Conservation (phyloP, 2,113 vertebrate genomes). For the Xiphias gladius region DNA sequence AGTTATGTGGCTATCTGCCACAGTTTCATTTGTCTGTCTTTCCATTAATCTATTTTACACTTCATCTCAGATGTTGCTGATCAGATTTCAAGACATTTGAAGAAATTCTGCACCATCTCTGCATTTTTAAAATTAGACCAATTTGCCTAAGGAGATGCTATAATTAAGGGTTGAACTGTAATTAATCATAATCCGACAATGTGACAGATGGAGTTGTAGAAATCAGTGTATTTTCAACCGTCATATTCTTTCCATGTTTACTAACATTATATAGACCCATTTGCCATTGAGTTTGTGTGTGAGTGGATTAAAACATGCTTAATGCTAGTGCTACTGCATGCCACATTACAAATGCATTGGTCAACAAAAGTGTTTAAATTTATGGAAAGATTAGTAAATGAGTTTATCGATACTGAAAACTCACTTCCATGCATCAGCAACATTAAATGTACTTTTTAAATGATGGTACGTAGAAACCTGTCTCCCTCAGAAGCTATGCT, state of each 20-base stretch:
- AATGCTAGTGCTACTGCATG: neutral
- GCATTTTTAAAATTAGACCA: constrained; percentile 27
- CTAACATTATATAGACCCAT: constrained; percentile 2
- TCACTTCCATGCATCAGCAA: neutral
- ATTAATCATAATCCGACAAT: constrained; percentile 27
- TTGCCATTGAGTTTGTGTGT: neutral
- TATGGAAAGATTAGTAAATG: neutral
- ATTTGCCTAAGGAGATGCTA: constrained; percentile 12
- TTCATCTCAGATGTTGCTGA: constrained; percentile 3
- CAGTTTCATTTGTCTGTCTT: neutral
- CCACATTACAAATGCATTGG: neutral
- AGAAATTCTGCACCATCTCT: constrained; percentile 17
- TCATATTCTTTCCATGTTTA: constrained; percentile 36
- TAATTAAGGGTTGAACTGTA: constrained; percentile 24
- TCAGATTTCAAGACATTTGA: constrained; percentile 3
- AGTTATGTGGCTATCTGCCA: neutral
- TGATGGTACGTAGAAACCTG: neutral
- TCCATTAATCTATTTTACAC: neutral
- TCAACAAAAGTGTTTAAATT: neutral
- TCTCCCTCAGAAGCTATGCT: neutral
- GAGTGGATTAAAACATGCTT: neutral
- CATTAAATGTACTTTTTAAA: neutral
- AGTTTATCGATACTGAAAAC: neutral
- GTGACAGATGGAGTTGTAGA: constrained; percentile 38
- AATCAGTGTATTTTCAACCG: constrained; percentile 40